Evolutionary conservation across 2,113 vertebrate genomes (phyloP).

Genomic region (Anhinga rufa): DNA sequence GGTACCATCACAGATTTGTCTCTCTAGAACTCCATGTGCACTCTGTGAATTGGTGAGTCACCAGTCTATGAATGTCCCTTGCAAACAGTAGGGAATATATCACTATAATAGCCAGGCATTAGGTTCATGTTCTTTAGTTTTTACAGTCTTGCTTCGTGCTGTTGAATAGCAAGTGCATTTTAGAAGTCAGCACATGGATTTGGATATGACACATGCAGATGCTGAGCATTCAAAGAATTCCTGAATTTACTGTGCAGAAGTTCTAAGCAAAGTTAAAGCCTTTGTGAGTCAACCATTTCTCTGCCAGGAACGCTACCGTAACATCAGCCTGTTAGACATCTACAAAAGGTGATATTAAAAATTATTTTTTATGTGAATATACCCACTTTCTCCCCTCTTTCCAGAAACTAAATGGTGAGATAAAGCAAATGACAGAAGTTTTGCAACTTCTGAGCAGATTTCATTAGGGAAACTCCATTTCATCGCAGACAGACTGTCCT

Average conservation of each 20-base stretch:
- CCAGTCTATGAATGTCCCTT: background rate
- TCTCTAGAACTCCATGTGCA: background rate
- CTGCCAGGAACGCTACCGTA: background rate
- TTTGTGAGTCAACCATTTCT: background rate
- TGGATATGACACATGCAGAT: fast-evolving
- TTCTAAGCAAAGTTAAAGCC: background rate
- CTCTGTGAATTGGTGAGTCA: background rate
- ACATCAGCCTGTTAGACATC: background rate
- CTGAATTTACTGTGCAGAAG: background rate
- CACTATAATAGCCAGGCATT: background rate
- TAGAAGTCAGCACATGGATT: background rate
- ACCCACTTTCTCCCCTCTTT: background rate
- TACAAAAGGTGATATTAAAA: background rate
- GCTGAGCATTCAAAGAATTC: background rate
- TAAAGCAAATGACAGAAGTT: background rate
- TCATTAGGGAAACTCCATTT: conserved; percentile 35
- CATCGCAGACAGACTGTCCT: conserved; percentile 15
- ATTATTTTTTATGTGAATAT: background rate
- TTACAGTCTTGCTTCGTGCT: background rate
- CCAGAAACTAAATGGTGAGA: background rate
- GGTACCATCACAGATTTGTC: background rate
- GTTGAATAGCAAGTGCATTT: background rate
- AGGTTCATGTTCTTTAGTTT: background rate
- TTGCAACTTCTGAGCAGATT: background rate
- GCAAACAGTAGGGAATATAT: background rate